phyloP scores from a whole-genome alignment of 2,797 vertebrate species.

The Dermochelys coriacea region DNA sequence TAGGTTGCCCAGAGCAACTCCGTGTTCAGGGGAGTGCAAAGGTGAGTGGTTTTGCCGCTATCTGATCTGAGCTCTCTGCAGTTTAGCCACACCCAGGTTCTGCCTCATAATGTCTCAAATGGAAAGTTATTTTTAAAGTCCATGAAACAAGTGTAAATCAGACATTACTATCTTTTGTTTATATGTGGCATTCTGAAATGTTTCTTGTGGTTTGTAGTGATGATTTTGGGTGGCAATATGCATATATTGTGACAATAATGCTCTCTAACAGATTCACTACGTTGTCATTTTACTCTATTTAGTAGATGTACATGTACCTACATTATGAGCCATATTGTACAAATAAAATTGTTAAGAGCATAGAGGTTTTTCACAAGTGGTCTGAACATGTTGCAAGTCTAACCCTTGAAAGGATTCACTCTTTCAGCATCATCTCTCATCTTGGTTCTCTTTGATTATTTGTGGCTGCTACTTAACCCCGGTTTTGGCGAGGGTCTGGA shows the following conservation, averaged over 20 bases:
- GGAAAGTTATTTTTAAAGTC: neutral
- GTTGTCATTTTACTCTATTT: neutral
- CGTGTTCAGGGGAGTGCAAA: neutral
- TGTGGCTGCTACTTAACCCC: no score
- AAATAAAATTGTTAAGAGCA: no score
- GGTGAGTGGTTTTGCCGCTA: neutral
- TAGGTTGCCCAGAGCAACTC: neutral
- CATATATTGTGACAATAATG: neutral
- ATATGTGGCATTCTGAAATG: neutral
- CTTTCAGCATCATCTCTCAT: no score
- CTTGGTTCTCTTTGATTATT: no score
- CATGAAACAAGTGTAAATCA: neutral
- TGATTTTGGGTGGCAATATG: neutral
- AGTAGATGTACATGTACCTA: no score
- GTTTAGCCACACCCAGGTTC: neutral
- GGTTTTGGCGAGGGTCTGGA: no score
- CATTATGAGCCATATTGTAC: no score
- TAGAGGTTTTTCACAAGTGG: no score
- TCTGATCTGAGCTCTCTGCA: neutral
- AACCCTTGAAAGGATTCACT: no score
- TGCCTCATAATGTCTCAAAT: neutral
- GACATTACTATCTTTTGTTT: neutral
- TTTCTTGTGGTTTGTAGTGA: neutral
- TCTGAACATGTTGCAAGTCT: no score
- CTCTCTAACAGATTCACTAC: neutral